Conservation (phyloP, 2,113 vertebrate genomes). For the Glaucidium brasilianum region DNA sequence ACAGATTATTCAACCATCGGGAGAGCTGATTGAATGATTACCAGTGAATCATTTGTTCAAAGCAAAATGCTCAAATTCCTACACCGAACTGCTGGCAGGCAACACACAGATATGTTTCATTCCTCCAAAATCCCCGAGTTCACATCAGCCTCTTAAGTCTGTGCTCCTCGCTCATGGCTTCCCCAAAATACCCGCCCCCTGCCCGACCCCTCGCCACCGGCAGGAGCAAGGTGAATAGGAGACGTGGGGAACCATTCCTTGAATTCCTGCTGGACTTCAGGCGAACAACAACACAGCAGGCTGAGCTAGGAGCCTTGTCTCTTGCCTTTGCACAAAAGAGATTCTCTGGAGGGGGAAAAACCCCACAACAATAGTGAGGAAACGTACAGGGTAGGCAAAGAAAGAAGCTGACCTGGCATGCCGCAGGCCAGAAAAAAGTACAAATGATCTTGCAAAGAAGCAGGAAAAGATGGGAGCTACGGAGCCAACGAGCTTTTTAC, state of each 20-base stretch:
- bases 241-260: conserved; percentile 59
- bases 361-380: conserved; percentile 57
- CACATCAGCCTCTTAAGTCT: background rate
- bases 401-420: conserved; percentile 54
- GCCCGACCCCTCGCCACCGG: background rate
- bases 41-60: conserved; percentile 54
- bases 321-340: conserved; percentile 42
- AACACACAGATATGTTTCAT: background rate
- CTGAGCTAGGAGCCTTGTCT: conserved; percentile 57
- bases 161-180: background rate
- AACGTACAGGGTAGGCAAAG: conserved; percentile 51
- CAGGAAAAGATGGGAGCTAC: conserved; percentile 42
- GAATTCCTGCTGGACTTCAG: conserved; percentile 55
- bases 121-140: background rate
- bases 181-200: background rate
- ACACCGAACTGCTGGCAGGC: background rate
- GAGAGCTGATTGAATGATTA: conserved; percentile 33
- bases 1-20: background rate
- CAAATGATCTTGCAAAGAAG: conserved; percentile 54
- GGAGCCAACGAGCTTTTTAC: conserved; percentile 20
- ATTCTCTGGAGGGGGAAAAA: conserved; percentile 37
- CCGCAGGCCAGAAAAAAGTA: conserved; percentile 27
- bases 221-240: conserved; percentile 51
- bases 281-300: conserved; percentile 64
- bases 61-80: conserved; percentile 40